Evolutionary conservation across 2,113 vertebrate species (phyloP).

Genomic region (Lynx canadensis): DNA sequence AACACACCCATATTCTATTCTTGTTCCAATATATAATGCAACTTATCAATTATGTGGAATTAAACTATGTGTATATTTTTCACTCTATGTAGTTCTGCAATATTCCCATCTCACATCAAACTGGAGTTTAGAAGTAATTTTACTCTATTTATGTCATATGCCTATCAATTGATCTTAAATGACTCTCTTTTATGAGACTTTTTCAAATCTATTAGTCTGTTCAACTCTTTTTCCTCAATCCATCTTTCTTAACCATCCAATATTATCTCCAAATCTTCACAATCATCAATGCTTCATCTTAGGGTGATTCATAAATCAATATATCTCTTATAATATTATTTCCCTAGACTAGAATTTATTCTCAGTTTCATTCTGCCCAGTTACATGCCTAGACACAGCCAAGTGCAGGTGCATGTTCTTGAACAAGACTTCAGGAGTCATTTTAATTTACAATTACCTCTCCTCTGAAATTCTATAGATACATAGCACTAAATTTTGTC

Average conservation of each 20-base stretch:
- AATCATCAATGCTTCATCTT: not conserved
- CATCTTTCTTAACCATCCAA: not conserved
- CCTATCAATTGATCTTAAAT: not conserved
- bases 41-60: not conserved
- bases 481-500: not conserved
- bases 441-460: not conserved
- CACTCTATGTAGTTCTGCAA: not conserved
- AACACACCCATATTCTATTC: not conserved
- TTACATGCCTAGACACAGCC: not conserved
- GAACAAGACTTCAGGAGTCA: not conserved
- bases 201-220: not conserved
- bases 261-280: not conserved
- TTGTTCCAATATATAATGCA: not conserved
- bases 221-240: not conserved
- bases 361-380: not conserved
- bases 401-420: not conserved
- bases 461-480: not conserved
- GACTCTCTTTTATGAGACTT: not conserved
- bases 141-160: not conserved
- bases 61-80: not conserved
- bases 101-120: not conserved
- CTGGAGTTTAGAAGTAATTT: not conserved
- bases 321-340: not conserved
- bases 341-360: not conserved
- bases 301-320: fast-evolving